phyloP scores from a whole-genome alignment of 1,140 invertebrate genomes.

The Planococcus citri region DNA sequence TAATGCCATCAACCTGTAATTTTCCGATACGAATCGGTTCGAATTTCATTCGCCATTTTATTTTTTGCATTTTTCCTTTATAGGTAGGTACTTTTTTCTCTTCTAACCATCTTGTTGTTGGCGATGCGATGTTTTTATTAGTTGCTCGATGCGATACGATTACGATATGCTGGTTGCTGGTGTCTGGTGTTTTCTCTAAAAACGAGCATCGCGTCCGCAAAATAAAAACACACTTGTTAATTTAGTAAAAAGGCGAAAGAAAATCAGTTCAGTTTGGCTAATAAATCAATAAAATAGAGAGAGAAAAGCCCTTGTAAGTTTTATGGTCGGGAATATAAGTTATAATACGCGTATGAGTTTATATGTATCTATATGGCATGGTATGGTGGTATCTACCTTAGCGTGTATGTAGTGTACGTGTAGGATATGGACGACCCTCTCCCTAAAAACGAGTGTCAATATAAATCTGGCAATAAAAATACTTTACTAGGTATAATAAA shows the following conservation, averaged over 20 bases:
- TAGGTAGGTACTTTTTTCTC: too few relatives aligned
- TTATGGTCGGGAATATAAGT: conserved; percentile 3
- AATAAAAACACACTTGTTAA: background rate
- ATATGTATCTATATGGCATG: background rate
- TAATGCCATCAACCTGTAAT: too few relatives aligned
- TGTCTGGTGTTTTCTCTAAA: background rate
- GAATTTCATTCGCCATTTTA: too few relatives aligned
- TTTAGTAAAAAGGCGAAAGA: conserved; percentile 9
- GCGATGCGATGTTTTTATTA: too few relatives aligned
- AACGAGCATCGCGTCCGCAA: too few relatives aligned
- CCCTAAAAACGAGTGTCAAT: conserved; percentile 9
- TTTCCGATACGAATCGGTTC: too few relatives aligned
- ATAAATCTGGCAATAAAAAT: conserved; percentile 10
- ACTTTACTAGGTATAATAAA: conserved; percentile 17
- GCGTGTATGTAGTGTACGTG: background rate
- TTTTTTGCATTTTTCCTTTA: too few relatives aligned
- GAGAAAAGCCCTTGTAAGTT: background rate
- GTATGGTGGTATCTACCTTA: background rate
- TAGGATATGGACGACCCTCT: too few relatives aligned
- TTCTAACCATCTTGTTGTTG: too few relatives aligned
- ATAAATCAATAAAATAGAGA: conserved; percentile 8
- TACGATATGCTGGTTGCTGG: too few relatives aligned
- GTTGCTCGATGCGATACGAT: too few relatives aligned
- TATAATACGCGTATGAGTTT: background rate
- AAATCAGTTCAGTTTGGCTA: background rate